phyloP scores from a whole-genome alignment of 2,113 vertebrate genomes.

The Dipodomys ordii region DNA sequence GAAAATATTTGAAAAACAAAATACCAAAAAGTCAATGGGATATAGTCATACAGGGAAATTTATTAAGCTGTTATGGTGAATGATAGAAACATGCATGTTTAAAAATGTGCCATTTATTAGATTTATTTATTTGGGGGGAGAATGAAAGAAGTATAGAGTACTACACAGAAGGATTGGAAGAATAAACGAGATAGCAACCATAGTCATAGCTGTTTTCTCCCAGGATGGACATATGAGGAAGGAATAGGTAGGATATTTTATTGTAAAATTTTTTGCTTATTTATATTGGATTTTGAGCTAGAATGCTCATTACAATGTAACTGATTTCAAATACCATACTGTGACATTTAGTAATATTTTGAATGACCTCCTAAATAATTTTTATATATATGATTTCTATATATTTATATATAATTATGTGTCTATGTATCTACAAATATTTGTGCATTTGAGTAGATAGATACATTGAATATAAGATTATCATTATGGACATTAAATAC shows the following conservation, averaged over 20 bases:
- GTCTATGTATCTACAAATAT: neutral
- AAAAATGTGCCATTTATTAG: neutral
- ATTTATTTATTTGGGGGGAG: neutral
- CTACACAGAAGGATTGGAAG: neutral
- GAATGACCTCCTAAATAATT: neutral
- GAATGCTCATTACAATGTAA: neutral
- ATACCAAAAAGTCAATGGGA: neutral
- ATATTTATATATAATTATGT: neutral
- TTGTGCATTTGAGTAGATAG: neutral
- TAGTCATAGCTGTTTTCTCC: neutral
- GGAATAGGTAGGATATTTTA: neutral
- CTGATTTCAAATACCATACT: neutral
- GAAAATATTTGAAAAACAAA: neutral
- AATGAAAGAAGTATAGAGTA: neutral
- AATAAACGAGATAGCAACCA: neutral
- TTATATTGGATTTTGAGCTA: neutral
- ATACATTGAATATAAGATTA: neutral
- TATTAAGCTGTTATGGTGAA: neutral
- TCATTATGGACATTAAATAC: neutral
- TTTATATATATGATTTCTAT: neutral
- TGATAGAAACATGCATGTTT: neutral
- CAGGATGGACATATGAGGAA: neutral
- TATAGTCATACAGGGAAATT: neutral
- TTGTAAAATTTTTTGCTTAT: neutral
- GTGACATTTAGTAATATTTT: neutral